These are phyloP conservation scores for Phasia obesa DNA, from an alignment of 2,888 invertebrate species.

Conservation along the genomic window DNA sequence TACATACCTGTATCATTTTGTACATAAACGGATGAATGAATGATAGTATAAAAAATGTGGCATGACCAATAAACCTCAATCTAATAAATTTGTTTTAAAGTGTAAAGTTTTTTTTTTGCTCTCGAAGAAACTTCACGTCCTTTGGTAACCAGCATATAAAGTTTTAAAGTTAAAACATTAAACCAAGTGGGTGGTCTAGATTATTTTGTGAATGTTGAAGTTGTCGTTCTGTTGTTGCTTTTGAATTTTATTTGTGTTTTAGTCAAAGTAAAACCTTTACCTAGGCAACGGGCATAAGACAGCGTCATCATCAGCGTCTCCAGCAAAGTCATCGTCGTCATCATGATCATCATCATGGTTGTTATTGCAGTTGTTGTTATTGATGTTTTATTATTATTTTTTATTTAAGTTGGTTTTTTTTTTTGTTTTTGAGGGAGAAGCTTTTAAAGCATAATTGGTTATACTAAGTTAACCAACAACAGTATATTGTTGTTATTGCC, in stretches of 20 bases:
- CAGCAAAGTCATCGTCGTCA: constrained; percentile 48
- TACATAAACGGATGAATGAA: constrained; percentile 27
- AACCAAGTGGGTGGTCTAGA: constrained; percentile 68
- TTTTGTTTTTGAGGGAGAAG: constrained; percentile 63
- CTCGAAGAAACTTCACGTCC: constrained; percentile 16
- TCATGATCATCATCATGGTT: constrained; percentile 34
- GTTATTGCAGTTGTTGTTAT: constrained; percentile 55
- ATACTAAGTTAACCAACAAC: constrained; percentile 64
- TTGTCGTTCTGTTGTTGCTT: constrained; percentile 31
- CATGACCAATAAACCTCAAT: constrained; percentile 66
- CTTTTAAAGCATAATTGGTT: constrained; percentile 70
- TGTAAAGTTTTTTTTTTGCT: constrained; percentile 47
- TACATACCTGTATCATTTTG: constrained; percentile 6
- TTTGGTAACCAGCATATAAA: constrained; percentile 49
- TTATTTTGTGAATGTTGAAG: constrained; percentile 48
- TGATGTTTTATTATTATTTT: constrained; percentile 64
- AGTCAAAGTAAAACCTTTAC: constrained; percentile 55
- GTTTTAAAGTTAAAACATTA: constrained; percentile 42
- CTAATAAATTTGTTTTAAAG: constrained; percentile 66
- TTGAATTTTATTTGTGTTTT: constrained; percentile 47
- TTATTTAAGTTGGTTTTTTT: constrained; percentile 44
- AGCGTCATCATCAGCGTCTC: constrained; percentile 46
- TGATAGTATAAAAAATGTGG: constrained; percentile 47
- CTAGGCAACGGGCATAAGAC: constrained; percentile 63
- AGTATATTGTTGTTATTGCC: constrained; percentile 33